Evolutionary conservation across 2,888 invertebrate species (phyloP).

Genomic region (Ormia ochracea): DNA sequence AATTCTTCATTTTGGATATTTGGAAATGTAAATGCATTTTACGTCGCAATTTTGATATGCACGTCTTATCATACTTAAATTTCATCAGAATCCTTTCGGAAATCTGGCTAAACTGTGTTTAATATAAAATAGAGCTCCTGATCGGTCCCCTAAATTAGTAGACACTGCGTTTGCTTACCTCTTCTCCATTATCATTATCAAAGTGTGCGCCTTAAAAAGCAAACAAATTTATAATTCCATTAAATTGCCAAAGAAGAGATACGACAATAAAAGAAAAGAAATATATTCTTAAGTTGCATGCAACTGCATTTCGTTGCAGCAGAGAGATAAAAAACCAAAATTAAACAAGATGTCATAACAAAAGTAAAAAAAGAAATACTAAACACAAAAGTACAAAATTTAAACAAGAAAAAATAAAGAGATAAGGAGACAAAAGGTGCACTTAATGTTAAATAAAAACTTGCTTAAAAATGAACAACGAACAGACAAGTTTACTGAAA

Average conservation of each 20-base stretch:
- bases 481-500: slow-evolving; percentile 15
- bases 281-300: slow-evolving; percentile 32
- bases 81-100: too few relatives aligned
- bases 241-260: slow-evolving; percentile 9
- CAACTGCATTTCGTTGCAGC: slow-evolving; percentile 17
- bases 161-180: background rate
- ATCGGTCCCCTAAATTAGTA: background rate
- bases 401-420: slow-evolving; percentile 2
- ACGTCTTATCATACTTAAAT: too few relatives aligned
- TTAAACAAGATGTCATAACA: slow-evolving; percentile 39
- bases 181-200: background rate
- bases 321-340: background rate
- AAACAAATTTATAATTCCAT: slow-evolving; percentile 52
- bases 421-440: slow-evolving; percentile 12
- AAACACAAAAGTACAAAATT: background rate
- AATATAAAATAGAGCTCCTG: too few relatives aligned
- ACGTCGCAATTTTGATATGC: too few relatives aligned
- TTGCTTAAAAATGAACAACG: background rate
- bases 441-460: slow-evolving; percentile 1
- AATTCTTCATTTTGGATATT: too few relatives aligned
- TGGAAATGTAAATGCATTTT: too few relatives aligned
- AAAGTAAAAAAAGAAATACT: background rate
- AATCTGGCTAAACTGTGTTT: too few relatives aligned
- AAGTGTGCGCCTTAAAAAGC: background rate
- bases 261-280: background rate